A percentile compares a stretch with the other conserved stretches of the same genome.
phyloP scores from a whole-genome alignment of 2,113 vertebrate genomes.

The Muntiacus reevesi region DNA sequence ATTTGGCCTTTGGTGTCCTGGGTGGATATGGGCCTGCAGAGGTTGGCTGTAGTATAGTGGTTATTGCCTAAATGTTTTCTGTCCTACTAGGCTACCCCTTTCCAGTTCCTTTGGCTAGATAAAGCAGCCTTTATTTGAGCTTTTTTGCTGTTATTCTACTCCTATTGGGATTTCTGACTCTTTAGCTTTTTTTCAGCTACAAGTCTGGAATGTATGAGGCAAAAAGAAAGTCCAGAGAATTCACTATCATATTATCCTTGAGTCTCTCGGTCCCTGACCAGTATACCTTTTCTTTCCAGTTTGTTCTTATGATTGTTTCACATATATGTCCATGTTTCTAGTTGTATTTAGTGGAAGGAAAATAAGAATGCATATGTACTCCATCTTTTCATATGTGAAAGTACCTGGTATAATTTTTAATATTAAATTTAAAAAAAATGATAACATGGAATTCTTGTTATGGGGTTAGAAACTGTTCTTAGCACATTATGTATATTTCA shows the following conservation, averaged over 20 bases:
- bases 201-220: neutral
- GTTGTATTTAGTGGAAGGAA: neutral
- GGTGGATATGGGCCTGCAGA: neutral
- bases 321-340: neutral
- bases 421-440: neutral
- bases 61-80: neutral
- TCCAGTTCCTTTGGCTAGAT: neutral
- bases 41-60: neutral
- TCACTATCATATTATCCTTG: neutral
- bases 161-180: neutral
- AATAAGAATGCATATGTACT: neutral
- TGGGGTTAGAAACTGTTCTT: neutral
- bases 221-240: neutral
- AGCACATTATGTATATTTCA: neutral
- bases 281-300: neutral
- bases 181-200: neutral
- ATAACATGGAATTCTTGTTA: neutral
- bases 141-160: neutral
- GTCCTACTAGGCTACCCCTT: neutral
- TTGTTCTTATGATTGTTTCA: neutral
- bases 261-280: neutral
- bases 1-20: neutral
- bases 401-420: neutral
- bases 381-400: neutral
- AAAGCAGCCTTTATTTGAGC: neutral